Evolutionary conservation across 2,797 vertebrate species (phyloP).

Genomic region (Lateolabrax maculatus): DNA sequence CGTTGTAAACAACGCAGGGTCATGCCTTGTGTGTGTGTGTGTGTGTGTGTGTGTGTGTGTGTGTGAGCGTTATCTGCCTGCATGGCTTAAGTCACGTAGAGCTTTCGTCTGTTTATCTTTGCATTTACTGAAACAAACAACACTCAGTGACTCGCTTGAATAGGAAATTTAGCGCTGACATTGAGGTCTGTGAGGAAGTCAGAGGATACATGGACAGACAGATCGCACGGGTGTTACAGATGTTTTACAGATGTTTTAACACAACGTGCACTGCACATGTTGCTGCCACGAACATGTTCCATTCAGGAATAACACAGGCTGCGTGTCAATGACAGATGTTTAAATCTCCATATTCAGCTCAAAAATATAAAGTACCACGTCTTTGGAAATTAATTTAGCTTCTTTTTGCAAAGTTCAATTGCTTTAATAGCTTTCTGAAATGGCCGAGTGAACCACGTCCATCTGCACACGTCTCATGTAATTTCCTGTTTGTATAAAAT

Average conservation of each 20-base stretch:
- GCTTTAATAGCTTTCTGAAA: no score
- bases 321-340: constrained; percentile 7
- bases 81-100: constrained; percentile 60
- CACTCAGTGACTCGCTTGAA: background rate
- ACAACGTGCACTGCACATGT: background rate
- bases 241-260: constrained; percentile 23
- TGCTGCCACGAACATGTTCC: constrained; percentile 2
- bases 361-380: no score
- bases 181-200: background rate
- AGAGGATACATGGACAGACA: background rate
- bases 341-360: no score
- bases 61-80: constrained; percentile 16
- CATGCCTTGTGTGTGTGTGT: background rate
- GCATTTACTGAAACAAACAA: constrained; percentile 26
- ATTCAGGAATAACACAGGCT: background rate
- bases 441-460: no score
- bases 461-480: no score
- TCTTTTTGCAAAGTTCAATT: no score
- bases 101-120: constrained; percentile 52
- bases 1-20: background rate
- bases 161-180: background rate
- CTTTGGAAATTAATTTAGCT: no score
- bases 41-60: background rate
- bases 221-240: background rate
- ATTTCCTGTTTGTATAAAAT: no score